Conservation (phyloP, 2,888 invertebrate species). For the Lasioglossum marginatum region DNA sequence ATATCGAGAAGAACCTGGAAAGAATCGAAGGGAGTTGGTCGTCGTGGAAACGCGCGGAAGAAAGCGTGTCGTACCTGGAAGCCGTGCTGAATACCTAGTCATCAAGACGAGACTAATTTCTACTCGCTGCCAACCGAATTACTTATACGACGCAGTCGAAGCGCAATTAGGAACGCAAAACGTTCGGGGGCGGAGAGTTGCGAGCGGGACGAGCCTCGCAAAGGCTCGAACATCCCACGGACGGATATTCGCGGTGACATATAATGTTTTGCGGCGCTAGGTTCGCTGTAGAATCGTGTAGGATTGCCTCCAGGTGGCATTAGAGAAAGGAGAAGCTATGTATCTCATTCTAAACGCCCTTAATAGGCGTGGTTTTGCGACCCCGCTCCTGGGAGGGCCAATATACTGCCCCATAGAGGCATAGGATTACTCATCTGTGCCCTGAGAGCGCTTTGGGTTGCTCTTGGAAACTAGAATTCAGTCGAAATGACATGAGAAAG, state of each 20-base stretch:
- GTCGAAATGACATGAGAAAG: background rate
- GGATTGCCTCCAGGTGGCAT: background rate
- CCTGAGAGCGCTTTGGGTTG: too few relatives aligned
- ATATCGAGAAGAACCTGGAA: background rate
- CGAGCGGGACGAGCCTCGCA: background rate
- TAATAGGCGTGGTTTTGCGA: background rate
- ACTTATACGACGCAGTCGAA: constrained; percentile 2
- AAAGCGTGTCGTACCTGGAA: constrained; percentile 59
- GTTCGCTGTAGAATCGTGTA: background rate
- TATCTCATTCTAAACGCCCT: background rate
- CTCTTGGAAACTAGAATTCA: background rate
- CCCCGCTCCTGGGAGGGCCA: background rate
- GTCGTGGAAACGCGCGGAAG: constrained; percentile 8
- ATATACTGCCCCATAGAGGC: background rate
- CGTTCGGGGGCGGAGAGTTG: too few relatives aligned
- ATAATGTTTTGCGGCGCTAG: background rate
- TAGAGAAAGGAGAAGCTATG: background rate
- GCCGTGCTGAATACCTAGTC: constrained; percentile 36
- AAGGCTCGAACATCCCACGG: background rate
- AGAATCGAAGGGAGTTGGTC: constrained; percentile 2
- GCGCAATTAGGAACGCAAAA: constrained; percentile 1
- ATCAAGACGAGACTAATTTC: constrained; percentile 34
- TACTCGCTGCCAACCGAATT: constrained; percentile 10
- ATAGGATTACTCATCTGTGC: too few relatives aligned
- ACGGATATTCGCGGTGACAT: background rate